Base-by-base conservation (phyloP, 35 echinoderm and acorn worm species). In the Apostichopus japonicus region DNA sequence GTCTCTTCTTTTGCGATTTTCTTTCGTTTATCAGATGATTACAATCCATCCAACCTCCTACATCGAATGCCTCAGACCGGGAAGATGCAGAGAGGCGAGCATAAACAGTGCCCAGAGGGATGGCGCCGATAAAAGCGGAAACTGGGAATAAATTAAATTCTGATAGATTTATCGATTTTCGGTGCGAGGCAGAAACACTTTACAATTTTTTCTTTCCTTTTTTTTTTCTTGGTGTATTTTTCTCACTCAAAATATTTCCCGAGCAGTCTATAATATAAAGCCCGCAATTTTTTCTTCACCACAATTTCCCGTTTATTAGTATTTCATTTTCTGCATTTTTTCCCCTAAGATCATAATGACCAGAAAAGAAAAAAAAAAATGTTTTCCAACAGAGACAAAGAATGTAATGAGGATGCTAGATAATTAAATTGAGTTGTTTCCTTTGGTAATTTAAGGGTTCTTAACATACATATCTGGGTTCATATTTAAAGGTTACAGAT, bases 151-250 rank as follows among this genome's bases (percentile, higher is more conserved):
- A 75, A 75, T 75, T 75, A 75, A 75, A 75, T 75, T 75, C 71
- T 75, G 71, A 75, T 75, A 75, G 71, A 75, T 75, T 75, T 75
- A 75, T 75, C 71, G 71, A 75, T 75, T 75, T 61, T 75, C 15
- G 15, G 71, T 23, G 71, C 33, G 33, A 75, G 71, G 71, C 71
- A 75, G 71, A n/a, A 19, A 75, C 71, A 75, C 71, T 75, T 75
- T 75, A 23, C n/a, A 75, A 19, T 19, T 75, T 10, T 61, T 10
- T 61, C 7, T 61, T 10, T 11, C 7, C 1, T 10, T 59, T 61
- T 75, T 72, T 23, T 44, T 44, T 44, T 0, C 33, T 44, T 0
- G 33, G 0, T 21, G 71, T 75, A 75, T 75, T 75, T 75, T 75
- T n/a, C 71, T 75, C 71, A n/a, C 17, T 75, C 71, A 75, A 75